Evolutionary conservation across 2,113 vertebrate species (phyloP), one percentile per base, ranked within the genome.

Genomic region (Athene noctua): DNA sequence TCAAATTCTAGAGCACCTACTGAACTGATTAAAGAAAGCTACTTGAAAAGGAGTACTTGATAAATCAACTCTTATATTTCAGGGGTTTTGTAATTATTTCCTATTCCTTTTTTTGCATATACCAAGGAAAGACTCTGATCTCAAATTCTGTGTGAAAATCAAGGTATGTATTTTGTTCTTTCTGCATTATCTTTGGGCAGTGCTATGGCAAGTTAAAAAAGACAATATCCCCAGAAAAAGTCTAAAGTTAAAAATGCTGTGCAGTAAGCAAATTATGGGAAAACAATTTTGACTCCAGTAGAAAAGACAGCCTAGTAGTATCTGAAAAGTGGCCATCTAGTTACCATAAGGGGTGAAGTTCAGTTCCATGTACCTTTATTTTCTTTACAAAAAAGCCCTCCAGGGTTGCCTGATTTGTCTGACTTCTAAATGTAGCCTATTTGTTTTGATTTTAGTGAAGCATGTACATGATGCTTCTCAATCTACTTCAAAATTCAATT

Each of bases 401-500:
- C n/a, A 59, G 25, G 4, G 11, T 4, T 83, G 26, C 49, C 57
- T 12, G 23, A 57, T 36, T 55, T 67, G 9, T 30, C 7, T 32
- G 13, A 34, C 46, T 57, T 57, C 55, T 36, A 51, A 79, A 63
- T 13, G 30, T 5, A 72, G 36, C 4, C 20, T 68, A 42, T 7
- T 21, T 86, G 54, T 30, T 67, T 80, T n/a, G 18, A 46, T 72
- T 71, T 80, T 36, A 73, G 21, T 81, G 61, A 91, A 73, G 49
- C 25, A 36, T 2, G 5, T 49, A 68, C 22, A 72, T 0, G 0
- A 22, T 44, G 30, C 72, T 26, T 67, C 47, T 74, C 57, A 57
- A 83, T 34, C 27, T 38, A 36, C 25, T 65, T 57, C 59, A 91
- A 86, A 94, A 78, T n/a, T 71, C 38, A 62, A 89, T 71, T 10